Base-by-base conservation (phyloP, 2,797 vertebrate genomes). In the Falco cherrug region DNA sequence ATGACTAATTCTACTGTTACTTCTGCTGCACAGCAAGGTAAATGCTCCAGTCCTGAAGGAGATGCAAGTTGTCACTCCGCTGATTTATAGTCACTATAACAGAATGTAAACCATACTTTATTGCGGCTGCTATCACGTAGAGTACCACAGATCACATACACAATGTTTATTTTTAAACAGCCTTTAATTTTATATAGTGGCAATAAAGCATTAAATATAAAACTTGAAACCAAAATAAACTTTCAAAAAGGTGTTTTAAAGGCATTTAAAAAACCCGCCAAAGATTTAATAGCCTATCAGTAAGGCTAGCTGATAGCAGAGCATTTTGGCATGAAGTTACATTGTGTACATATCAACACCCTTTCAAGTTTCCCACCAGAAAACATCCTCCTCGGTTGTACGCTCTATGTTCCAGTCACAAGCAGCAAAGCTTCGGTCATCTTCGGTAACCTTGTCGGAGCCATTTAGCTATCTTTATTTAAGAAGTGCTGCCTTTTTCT, bases 181-280 rank as follows among this genome's bases (percentile, higher is more conserved):
- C 87, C 90, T 96, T 97, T 94, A 93, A 94, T 97, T 93, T 92
- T 85, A 95, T 26, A 86, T 26, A 96, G 70, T 91, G 75, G 89
- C 92, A 92, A 82, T 47, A 88, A 26, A 96, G 67, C 59, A 89
- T 95, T 94, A 94, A 94, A 97, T 94, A 95, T 69, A 93, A 95
- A 97, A 94, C 81, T 51, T 43, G 53, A 91, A 87, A 88, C 76
- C 61, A 56, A 71, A 77, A 37, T 48, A 64, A 65, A 69, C 84
- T 82, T 69, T 69, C 14, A 37, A 48, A 86, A 78, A 75, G 50
- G 47, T 54, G 47, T 91, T 86, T 71, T 51, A 68, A 91, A 95
- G 92, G 89, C 68, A 53, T 86, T 95, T 92, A 31, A 74, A 93
- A 45, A 82, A 67, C n/a, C 67, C 41, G 41, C 41, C 29, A 28